Evolutionary conservation across 2,797 vertebrate species (phyloP), one percentile per base, ranked within the genome.

Genomic region (Parambassis ranga): DNA sequence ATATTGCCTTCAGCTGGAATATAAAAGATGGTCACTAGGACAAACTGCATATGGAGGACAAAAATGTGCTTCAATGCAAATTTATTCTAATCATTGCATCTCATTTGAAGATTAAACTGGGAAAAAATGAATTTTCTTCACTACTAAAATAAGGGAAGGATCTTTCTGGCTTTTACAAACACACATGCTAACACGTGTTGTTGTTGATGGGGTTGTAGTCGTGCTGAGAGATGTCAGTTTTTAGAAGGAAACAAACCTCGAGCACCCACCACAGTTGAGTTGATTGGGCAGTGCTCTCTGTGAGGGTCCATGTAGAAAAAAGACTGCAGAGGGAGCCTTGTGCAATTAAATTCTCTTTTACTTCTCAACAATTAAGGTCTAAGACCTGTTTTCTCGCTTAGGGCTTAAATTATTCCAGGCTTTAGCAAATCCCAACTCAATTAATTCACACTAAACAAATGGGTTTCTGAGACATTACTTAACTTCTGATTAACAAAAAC

Each of bases 1-100:
- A 14, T 32, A 24, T 33, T 14, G 59, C 78, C 42, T 47, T 43
- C 38, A 58, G 49, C 67, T 31, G n/a, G 30, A 39, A 63, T 31
- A 31, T n/a, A 46, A 36, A 39, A 3, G 0, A 36, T 28, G 50
- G 48, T 64, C 37, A 66, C 28, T 36, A 14, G 26, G 52, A 53
- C 37, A 53, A n/a, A 28, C 4, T 7, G 7, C 35, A 41, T 24
- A 31, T 16, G 42, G 53, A 49, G n/a, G 6, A 43, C 43, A 56
- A 14, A 13, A 43, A 10, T 14, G 2, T 9, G 4, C 15, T 4
- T n/a, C n/a, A n/a, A n/a, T n/a, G n/a, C n/a, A n/a, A n/a, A 36
- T 23, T 15, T 13, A 16, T 31, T 58, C 1, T 10, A 43, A 39
- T 48, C 4, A 32, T 10, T 33, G 6, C 3, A 2, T 8, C 23